Conservation (phyloP, 2,113 vertebrate species). For the Callaeas wilsoni region DNA sequence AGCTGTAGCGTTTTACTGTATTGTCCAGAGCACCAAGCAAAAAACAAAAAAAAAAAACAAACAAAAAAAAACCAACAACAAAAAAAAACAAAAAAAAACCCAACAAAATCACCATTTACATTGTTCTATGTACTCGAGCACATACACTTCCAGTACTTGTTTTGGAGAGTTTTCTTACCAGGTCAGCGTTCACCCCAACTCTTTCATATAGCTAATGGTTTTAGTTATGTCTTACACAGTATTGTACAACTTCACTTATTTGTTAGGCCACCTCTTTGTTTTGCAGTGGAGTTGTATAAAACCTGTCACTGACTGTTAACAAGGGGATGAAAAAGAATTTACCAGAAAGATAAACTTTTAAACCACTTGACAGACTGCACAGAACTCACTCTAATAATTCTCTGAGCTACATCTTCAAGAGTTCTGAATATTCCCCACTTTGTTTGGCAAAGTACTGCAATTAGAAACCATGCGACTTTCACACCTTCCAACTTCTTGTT, state of each 20-base stretch:
- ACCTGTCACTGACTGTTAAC: neutral
- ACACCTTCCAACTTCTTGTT: neutral
- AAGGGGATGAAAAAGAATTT: neutral
- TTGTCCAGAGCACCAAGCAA: neutral
- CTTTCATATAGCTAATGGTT: neutral
- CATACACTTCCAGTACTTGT: neutral
- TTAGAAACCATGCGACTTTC: neutral
- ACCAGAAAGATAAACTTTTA: neutral
- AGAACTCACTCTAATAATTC: neutral
- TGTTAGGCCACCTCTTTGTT: neutral
- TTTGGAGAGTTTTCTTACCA: neutral
- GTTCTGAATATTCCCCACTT: neutral
- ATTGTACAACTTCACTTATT: neutral
- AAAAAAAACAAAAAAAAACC: neutral
- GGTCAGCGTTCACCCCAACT: neutral
- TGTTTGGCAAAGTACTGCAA: neutral
- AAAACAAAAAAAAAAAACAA: neutral
- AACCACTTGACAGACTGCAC: neutral
- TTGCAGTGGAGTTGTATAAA: neutral
- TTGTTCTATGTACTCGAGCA: neutral
- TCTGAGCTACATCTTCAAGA: neutral
- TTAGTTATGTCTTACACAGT: neutral
- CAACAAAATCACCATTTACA: neutral
- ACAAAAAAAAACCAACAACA: neutral
- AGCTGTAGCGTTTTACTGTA: neutral